These are phyloP conservation scores for Stegodyphus dumicola DNA, from an alignment of 1,140 invertebrate genomes.

Conservation along the genomic window DNA sequence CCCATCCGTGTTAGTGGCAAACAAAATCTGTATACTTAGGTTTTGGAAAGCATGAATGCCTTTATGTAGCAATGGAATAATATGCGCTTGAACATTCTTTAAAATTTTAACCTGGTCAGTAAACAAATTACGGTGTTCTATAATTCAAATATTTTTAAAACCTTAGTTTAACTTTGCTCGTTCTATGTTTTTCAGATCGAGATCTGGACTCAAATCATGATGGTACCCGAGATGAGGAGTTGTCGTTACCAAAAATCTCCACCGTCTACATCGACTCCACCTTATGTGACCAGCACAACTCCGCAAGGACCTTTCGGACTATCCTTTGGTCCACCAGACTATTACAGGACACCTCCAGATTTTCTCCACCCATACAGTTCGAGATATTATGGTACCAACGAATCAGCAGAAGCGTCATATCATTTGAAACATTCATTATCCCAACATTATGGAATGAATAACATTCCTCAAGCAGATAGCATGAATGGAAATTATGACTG, in stretches of 20 bases:
- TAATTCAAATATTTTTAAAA: no score
- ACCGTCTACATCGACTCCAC: conserved; percentile 20
- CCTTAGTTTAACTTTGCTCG: no score
- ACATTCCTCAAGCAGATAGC: neutral
- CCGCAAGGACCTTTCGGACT: conserved; percentile 2
- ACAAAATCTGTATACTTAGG: no score
- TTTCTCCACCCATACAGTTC: neutral
- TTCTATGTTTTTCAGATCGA: no score
- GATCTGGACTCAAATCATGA: conserved; percentile 8
- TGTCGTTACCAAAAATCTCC: conserved; percentile 52
- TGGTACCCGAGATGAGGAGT: conserved; percentile 59
- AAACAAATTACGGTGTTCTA: no score
- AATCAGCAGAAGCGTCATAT: neutral
- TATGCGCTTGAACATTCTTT: no score
- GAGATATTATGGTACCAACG: neutral
- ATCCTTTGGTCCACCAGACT: neutral
- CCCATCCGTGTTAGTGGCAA: no score
- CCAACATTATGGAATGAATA: neutral
- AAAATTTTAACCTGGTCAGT: no score
- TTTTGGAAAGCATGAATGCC: no score
- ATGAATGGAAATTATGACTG: conserved; percentile 2
- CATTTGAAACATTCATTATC: neutral
- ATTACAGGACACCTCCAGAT: neutral
- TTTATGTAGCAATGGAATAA: no score
- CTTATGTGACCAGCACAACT: conserved; percentile 45